Evolutionary conservation across 2,797 vertebrate genomes (phyloP).

Genomic region (Chrysocyon brachyurus): DNA sequence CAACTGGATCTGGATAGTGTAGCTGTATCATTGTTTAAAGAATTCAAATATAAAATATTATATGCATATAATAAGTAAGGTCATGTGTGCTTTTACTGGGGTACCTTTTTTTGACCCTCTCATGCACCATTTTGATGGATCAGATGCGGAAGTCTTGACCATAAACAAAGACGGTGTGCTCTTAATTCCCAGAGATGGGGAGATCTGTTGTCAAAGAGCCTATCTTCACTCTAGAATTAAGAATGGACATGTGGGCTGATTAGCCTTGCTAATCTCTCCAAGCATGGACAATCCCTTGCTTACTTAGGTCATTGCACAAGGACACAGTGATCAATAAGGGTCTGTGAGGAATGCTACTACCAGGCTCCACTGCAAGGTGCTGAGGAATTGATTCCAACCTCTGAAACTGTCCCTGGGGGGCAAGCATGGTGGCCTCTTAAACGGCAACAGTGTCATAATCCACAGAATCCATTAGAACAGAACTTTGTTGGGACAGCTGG

Average conservation of each 20-base stretch:
- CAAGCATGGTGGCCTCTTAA: background rate
- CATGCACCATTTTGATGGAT: background rate
- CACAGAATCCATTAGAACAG: background rate
- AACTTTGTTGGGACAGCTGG: background rate
- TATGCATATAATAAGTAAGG: background rate
- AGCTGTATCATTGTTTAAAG: constrained; percentile 79
- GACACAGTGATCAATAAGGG: background rate
- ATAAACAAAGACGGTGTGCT: background rate
- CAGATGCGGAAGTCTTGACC: background rate
- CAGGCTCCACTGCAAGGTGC: background rate
- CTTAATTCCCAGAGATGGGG: background rate
- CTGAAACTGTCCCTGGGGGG: background rate
- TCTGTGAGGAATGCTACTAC: background rate
- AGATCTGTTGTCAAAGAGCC: background rate
- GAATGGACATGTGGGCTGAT: background rate
- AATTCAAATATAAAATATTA: constrained; percentile 61
- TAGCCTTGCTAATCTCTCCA: background rate
- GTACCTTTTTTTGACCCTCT: background rate
- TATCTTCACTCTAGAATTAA: background rate
- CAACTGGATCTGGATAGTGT: constrained; percentile 74
- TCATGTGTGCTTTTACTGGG: background rate
- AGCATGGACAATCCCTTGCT: rapidly evolving
- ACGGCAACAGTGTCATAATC: no score
- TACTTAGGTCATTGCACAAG: background rate
- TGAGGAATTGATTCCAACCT: background rate